Evolutionary conservation across 2,797 vertebrate species (phyloP), one percentile per base, ranked within the genome.

Genomic region (Muscicapa comitata): DNA sequence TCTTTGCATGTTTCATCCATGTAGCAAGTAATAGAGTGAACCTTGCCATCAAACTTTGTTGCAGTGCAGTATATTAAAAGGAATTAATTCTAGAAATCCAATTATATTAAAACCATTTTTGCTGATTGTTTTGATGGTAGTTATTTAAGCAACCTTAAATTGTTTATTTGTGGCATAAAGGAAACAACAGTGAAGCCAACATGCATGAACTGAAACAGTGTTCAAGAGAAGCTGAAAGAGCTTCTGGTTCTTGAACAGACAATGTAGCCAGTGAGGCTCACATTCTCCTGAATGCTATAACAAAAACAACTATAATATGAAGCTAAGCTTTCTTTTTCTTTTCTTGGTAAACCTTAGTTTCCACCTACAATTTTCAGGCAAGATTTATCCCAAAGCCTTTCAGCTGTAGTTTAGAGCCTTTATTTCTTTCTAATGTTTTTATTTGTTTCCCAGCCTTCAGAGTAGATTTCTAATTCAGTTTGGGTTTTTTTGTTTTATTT

Each of bases 401-500:
- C 18, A 17, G 25, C 13, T 67, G 10, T n/a, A 9, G 28, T 89
- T 65, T 51, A 35, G 7, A n/a, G 4, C 17, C 1, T 24, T 61
- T 38, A 48, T 15, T 12, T 6, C 11, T 37, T 78, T 28, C 14
- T 20, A 15, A 14, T 42, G 14, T 35, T 65, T 35, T 24, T 5
- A 4, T 75, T 88, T 2, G 4, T 70, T 33, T 65, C 17, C 10
- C 9, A 79, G 11, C 4, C 79, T 87, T 68, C 47, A 42, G 50
- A 88, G 75, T 2, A 74, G 2, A 31, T 53, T 55, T 90, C 8
- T 38, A 59, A 21, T 45, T 11, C 3, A 58, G 3, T 33, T 38
- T 14, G 38, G 14, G 14, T 23, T 43, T 19, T 43, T 43, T 0
- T 67, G 71, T 26, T 67, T 51, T 53, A 0, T 5, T 0, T 5